Base-by-base conservation (phyloP, 1,140 invertebrate genomes). In the Zophobas atratus region DNA sequence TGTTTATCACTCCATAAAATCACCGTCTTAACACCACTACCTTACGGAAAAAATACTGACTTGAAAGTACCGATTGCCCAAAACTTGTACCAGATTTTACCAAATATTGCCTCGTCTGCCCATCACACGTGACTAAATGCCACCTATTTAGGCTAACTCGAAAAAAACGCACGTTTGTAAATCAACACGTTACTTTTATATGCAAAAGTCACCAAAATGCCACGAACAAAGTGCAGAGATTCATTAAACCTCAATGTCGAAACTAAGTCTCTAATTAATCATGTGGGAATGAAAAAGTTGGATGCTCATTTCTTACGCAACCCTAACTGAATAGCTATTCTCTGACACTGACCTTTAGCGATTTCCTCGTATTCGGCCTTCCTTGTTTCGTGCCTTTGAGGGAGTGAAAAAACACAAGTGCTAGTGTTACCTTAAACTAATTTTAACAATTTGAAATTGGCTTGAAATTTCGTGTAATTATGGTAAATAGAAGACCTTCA, bases 361-460 rank as follows among this genome's bases (percentile, higher is more conserved):
- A 51, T 51, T 51, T 51, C 49, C n/a, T 51, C 49, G n/a, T 51
- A 5, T 51, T 51, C 49, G 49, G 43, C 43, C n/a, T 51, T 51
- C 49, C 49, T 4, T 51, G 49, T 51, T 20, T 8, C 8, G 3
- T 46, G 43, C 43, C 43, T 46, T 8, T 46, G 43, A 8, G 43
- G 8, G 43, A 8, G 3, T 46, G 3, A 8, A 3, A 46, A 46
- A 46, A 46, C 8, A 20, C 20, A 20, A 20, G 20, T 20, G 20
- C 20, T 20, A 20, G 20, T 20, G 20, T 20, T 20, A 20, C 20
- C 20, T 20, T 20, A 20, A 20, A 20, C 20, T 20, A 20, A 20
- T 20, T 20, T 20, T 20, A 20, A 20, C 20, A 20, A 20, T 20
- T 20, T 20, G 20, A 20, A 20, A 20, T 20, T 20, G 20, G 20